These are phyloP conservation scores for Scartelaos histophorus DNA, from an alignment of 2,113 vertebrate genomes.

Conservation along the genomic window DNA sequence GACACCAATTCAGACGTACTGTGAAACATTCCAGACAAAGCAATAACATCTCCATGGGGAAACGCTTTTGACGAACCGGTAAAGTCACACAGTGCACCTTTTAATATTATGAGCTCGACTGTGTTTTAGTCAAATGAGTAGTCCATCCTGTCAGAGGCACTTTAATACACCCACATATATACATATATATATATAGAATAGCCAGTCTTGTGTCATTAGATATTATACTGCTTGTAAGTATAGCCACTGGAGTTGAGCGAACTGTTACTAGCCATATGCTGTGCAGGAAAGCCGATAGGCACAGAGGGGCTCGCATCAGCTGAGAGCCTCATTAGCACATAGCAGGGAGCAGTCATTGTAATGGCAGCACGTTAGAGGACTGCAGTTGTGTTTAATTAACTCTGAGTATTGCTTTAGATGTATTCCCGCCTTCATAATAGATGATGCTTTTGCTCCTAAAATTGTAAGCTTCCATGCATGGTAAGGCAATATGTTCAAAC, in stretches of 20 bases:
- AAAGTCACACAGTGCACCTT: no score
- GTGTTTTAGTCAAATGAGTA: no score
- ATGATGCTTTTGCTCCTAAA: slow-evolving; percentile 24
- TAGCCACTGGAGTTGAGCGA: slow-evolving; percentile 27
- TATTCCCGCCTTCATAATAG: slow-evolving; percentile 31
- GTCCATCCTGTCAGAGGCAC: no score
- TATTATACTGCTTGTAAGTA: slow-evolving; percentile 41
- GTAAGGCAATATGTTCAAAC: background rate
- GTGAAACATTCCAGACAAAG: no score
- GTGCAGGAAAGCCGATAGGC: slow-evolving; percentile 38
- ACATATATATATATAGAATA: slow-evolving; percentile 22
- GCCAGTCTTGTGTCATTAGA: slow-evolving; percentile 36
- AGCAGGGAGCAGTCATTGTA: slow-evolving; percentile 44
- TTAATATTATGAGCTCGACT: no score
- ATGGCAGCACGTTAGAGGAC: slow-evolving; percentile 17
- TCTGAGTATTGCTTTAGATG: slow-evolving; percentile 18
- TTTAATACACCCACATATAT: background rate
- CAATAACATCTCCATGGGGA: no score
- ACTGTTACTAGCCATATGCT: slow-evolving; percentile 44
- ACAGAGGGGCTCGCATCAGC: slow-evolving; percentile 19
- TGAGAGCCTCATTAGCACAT: slow-evolving; percentile 29
- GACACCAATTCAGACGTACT: no score
- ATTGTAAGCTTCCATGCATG: slow-evolving; percentile 2
- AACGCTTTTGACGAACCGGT: no score
- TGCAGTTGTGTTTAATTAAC: slow-evolving; percentile 46